phyloP scores from a whole-genome alignment of 2,888 invertebrate species.

The Idaea biselata region DNA sequence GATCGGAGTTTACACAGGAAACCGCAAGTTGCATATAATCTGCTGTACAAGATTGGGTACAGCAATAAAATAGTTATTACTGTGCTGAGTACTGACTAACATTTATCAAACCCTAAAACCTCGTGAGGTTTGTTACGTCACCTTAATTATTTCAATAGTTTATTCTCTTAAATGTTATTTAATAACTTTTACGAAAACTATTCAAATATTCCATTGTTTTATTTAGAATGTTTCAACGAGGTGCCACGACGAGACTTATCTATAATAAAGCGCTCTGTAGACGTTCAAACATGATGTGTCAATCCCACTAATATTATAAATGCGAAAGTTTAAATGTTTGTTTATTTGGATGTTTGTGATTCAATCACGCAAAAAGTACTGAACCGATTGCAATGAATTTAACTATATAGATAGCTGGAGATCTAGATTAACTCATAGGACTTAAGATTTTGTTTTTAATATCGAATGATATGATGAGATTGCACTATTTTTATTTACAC shows the following conservation, averaged over 20 bases:
- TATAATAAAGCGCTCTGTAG: not conserved
- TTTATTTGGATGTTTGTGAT: no score
- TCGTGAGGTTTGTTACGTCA: not conserved
- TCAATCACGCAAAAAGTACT: no score
- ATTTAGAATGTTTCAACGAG: not conserved
- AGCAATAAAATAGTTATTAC: not conserved
- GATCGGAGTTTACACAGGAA: no score
- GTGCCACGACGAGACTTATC: not conserved
- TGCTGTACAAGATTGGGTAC: not conserved
- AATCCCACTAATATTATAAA: no score
- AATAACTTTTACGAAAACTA: slow-evolving; percentile 9
- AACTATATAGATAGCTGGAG: no score
- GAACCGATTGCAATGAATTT: no score
- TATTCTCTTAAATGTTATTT: slow-evolving; percentile 12
- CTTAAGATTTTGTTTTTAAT: no score
- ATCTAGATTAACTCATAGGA: no score
- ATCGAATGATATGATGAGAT: no score
- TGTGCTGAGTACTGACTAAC: not conserved
- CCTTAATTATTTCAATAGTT: slow-evolving; percentile 9
- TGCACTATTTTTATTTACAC: no score
- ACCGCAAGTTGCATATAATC: not conserved
- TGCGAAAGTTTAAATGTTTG: no score
- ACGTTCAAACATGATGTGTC: no score
- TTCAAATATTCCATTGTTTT: slow-evolving; percentile 11
- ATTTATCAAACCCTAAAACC: not conserved